Base-by-base conservation (phyloP, 2,888 invertebrate genomes). In the Anorthoa munda region DNA sequence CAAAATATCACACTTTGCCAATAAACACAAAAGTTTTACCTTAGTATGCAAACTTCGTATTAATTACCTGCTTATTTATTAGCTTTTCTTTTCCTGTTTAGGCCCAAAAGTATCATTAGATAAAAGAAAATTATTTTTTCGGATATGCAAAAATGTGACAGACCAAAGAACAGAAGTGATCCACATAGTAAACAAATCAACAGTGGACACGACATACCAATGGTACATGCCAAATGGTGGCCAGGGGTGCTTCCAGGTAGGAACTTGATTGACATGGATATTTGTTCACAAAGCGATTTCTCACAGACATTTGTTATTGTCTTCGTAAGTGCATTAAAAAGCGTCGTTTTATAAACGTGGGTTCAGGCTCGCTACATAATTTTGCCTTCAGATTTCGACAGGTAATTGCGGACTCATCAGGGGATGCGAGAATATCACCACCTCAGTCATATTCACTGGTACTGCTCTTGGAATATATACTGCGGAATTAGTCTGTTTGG, bases 401-500 rank as follows among this genome's bases (percentile, higher is more conserved):
- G 96, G 95, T 3, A 94, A 91, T 75, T 95, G 95, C 79, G 96
- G 96, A n/a, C 90, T 96, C 0, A 94, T 96, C 71, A 93, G 94
- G 81, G 94, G 94, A 21, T 90, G 90, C 77, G 96, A 96, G 88
- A 93, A 90, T 11, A 94, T 96, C 17, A 91, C 92, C 2, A 92
- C 93, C 0, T 90, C 91, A 0, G 82, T 96, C 11, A 48, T 90
- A n/a, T 96, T 96, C 79, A 92, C 92, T 31, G 96, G 95, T 53
- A 89, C 81, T 21, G 92, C 94, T 15, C 89, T 95, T 48, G 96
- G 96, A 23, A 82, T 94, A 45, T 95, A 96, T 81, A 93, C 93
- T 2, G 91, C 92, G 3, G 96, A 96, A 89, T 86, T 96, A 56
- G 94, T 94, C 23, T 96, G 95, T 73, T 87, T 96, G 55, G 94